Evolutionary conservation across 2,888 invertebrate genomes (phyloP).

Genomic region (Ametastegia equiseti): DNA sequence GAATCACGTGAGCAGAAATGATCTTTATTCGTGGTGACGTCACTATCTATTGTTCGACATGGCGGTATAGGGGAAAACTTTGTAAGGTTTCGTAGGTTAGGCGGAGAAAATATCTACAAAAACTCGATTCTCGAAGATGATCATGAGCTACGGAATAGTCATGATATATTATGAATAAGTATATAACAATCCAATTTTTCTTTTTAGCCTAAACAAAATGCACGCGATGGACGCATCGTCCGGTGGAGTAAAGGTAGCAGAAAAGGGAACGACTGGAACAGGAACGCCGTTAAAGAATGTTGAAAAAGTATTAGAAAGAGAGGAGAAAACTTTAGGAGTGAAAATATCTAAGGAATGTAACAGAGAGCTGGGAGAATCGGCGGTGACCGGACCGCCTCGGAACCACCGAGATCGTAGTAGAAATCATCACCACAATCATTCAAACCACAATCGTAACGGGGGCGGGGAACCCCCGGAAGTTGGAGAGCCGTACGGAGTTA

Average conservation of each 20-base stretch:
- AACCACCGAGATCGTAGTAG: conserved; percentile 36
- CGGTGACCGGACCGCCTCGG: conserved; percentile 69
- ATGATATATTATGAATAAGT: no score
- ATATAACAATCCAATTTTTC: background rate
- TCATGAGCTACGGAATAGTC: no score
- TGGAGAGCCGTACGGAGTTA: conserved; percentile 49
- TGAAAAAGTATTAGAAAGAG: conserved; percentile 52
- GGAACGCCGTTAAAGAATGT: conserved; percentile 63
- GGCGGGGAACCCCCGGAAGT: conserved; percentile 55
- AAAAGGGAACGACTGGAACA: conserved; percentile 50
- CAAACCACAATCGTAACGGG: conserved; percentile 63
- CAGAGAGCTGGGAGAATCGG: conserved; percentile 70
- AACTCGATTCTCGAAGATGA: no score
- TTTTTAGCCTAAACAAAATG: conserved; percentile 78
- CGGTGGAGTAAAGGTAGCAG: conserved; percentile 71
- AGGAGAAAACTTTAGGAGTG: conserved; percentile 40
- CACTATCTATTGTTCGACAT: no score
- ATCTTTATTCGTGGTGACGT: no score
- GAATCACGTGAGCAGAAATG: no score
- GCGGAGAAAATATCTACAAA: no score
- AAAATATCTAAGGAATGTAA: conserved; percentile 59
- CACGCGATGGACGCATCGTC: conserved; percentile 80
- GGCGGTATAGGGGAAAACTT: no score
- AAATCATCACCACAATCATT: conserved; percentile 13
- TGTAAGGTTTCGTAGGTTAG: no score